phyloP scores from a whole-genome alignment of 2,113 vertebrate genomes.

The Vicugna pacos region DNA sequence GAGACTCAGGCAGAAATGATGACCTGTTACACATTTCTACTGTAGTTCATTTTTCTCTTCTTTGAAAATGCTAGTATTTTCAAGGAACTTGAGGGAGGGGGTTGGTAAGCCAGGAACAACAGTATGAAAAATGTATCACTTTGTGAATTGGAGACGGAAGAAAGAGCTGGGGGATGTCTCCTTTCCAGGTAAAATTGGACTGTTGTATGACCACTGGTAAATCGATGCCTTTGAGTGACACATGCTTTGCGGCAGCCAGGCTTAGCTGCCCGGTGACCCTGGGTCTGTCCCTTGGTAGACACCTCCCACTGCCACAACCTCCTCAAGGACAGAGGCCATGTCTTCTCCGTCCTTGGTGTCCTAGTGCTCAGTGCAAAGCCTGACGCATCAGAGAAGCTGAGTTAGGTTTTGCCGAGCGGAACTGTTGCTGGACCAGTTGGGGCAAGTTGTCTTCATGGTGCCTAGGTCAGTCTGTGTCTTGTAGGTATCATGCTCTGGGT shows the following conservation, averaged over 20 bases:
- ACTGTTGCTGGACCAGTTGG: not conserved
- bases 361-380: not conserved
- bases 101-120: not conserved
- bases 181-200: not conserved
- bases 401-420: not conserved
- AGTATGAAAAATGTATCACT: not conserved
- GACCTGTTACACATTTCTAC: not conserved
- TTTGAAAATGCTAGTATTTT: constrained; percentile 19
- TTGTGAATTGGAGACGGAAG: not conserved
- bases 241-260: not conserved
- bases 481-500: not conserved
- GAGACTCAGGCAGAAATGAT: not conserved
- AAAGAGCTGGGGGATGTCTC: not conserved
- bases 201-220: not conserved
- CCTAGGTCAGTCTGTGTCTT: not conserved
- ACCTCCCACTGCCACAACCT: not conserved
- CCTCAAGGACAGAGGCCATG: not conserved
- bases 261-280: not conserved
- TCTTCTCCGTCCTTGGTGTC: not conserved
- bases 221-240: not conserved
- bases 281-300: not conserved
- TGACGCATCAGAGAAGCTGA: not conserved
- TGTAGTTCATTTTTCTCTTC: not conserved
- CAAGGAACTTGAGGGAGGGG: not conserved
- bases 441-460: not conserved